Percentiles rank a stretch among this genome's conserved stretches.
Evolutionary conservation across 2,888 invertebrate genomes (phyloP).

Genomic region (Achlya flavicornis): DNA sequence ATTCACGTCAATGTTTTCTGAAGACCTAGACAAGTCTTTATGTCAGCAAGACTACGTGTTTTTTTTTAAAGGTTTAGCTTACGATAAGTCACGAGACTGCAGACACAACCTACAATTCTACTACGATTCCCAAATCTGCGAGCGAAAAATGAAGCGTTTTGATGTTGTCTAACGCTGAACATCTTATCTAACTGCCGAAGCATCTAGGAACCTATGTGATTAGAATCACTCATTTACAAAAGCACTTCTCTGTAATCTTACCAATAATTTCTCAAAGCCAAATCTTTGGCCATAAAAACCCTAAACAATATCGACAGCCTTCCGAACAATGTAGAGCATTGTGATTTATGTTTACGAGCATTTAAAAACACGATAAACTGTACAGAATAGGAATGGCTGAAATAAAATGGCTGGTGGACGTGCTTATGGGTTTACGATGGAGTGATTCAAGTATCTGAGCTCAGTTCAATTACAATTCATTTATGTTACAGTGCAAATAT

Average conservation of each 20-base stretch:
- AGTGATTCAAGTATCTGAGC: background rate
- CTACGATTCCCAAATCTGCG: no score
- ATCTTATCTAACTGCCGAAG: no score
- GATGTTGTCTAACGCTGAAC: no score
- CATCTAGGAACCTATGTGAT: no score
- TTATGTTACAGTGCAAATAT: no score
- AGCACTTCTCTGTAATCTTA: background rate
- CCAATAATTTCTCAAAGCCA: background rate
- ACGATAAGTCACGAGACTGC: no score
- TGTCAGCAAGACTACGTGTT: no score
- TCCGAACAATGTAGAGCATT: constrained; percentile 34
- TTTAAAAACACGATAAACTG: constrained; percentile 50
- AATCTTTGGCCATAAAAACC: constrained; percentile 20
- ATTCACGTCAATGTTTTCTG: no score
- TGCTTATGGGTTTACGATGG: constrained; percentile 6
- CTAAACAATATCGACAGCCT: constrained; percentile 34
- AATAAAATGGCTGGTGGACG: constrained; percentile 34
- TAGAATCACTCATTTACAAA: background rate
- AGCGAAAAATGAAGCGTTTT: no score
- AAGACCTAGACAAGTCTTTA: no score
- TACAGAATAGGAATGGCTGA: constrained; percentile 47
- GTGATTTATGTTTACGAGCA: constrained; percentile 51
- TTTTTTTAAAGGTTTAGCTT: no score
- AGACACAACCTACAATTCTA: no score
- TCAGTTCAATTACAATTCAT: background rate